Conservation (phyloP, 2,797 vertebrate genomes). For the Fringilla coelebs region DNA sequence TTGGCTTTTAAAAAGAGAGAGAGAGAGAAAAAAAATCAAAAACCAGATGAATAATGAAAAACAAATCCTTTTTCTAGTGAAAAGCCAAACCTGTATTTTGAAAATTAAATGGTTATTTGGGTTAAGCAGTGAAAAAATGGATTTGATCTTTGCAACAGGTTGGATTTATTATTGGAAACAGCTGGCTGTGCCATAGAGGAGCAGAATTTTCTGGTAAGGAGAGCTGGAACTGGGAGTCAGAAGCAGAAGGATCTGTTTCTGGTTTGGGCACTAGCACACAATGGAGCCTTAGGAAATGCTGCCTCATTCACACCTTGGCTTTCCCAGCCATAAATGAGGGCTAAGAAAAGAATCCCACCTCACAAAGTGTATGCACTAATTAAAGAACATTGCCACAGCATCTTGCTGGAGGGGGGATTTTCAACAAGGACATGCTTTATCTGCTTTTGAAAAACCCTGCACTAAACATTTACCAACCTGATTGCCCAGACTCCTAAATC, state of each 20-base stretch:
- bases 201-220: slow-evolving; percentile 40
- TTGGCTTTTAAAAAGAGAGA: slow-evolving; percentile 18
- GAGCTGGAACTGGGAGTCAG: background rate
- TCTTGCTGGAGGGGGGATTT: background rate
- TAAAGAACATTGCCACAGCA: background rate
- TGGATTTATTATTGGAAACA: slow-evolving; percentile 47
- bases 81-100: slow-evolving; percentile 42
- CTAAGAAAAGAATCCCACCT: background rate
- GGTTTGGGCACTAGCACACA: background rate
- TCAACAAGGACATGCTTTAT: background rate
- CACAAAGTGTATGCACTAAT: background rate
- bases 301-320: background rate
- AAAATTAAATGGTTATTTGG: background rate
- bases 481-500: background rate
- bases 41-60: slow-evolving; percentile 12
- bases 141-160: slow-evolving; percentile 35
- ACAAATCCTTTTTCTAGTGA: slow-evolving; percentile 3
- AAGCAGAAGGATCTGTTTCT: background rate
- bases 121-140: slow-evolving; percentile 16
- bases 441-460: background rate
- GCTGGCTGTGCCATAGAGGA: slow-evolving; percentile 26
- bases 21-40: background rate
- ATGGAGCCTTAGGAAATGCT: background rate
- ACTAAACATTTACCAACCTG: background rate
- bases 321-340: background rate